phyloP scores from a whole-genome alignment of 2,797 vertebrate genomes.

The Florisuga fusca region DNA sequence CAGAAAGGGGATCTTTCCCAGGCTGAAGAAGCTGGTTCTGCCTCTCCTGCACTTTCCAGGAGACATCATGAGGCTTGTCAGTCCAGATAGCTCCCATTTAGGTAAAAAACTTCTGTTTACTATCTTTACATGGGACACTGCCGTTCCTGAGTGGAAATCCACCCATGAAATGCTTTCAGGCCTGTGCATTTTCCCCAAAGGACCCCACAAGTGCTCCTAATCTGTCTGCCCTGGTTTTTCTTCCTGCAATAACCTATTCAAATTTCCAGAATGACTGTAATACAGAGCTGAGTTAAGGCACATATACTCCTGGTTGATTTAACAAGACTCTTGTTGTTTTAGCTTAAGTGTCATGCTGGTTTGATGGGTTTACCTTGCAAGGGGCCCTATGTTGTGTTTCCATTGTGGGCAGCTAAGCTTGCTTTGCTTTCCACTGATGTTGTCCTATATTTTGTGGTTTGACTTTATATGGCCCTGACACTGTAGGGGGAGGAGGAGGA shows the following conservation, averaged over 20 bases:
- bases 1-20: not conserved
- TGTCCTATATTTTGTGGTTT: slow-evolving; percentile 62
- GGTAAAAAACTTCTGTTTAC: not conserved
- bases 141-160: not conserved
- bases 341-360: not conserved
- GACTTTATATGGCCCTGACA: slow-evolving; percentile 49
- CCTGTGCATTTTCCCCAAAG: not conserved
- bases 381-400: not conserved
- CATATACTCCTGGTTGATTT: not conserved
- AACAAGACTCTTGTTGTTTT: not conserved
- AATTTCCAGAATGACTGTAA: not conserved
- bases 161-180: not conserved
- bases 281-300: not conserved
- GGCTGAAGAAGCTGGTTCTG: not conserved
- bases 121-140: not conserved
- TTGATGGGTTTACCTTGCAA: slow-evolving; percentile 34
- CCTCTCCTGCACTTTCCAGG: not conserved
- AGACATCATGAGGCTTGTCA: not conserved
- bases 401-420: slow-evolving; percentile 2
- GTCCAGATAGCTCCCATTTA: not conserved
- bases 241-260: not conserved
- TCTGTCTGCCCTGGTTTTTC: not conserved
- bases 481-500: slow-evolving; percentile 20
- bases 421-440: slow-evolving; percentile 12
- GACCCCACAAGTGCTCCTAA: not conserved